Base-by-base conservation (phyloP, 2,113 vertebrate genomes). In the Pseudorhombus dupliciocellatus region DNA sequence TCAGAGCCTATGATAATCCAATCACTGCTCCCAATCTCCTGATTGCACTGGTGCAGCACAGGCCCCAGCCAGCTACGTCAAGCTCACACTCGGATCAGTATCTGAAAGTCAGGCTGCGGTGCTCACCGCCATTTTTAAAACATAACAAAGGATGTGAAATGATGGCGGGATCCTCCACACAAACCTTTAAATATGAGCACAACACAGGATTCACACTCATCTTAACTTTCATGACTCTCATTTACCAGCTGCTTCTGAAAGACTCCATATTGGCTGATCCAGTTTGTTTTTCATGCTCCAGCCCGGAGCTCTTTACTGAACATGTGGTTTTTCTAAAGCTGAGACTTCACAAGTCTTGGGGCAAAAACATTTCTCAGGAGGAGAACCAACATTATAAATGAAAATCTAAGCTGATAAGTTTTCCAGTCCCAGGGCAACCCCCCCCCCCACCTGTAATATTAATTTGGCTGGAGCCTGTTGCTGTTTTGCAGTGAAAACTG, bases 1-100 rank as follows among this genome's bases (percentile, higher is more conserved):
- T 81, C 65, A 70, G 57, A 42, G 48, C 11, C 31, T 62, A 30
- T 56, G 64, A 84, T 83, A 87, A 87, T 91, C 81, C 75, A 83
- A 79, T 88, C 74, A 77, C 44, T 61, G 9, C 53, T 60, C 59
- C 69, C 83, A 71, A 87, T 88, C 64, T 83, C 60, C 80, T 81
- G 80, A 83, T 79, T 84, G 65, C 70, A 56, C 30, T 5, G 24
- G 46, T 79, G 74, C 67, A 71, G 78, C 51, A 70, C 52, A 52
- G 46, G 25, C 61, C 40, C 37, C 28, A 56, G 48, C 51, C 28
- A 37, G 52, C 22, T 34, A 42, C 26, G 6, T 68, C 37, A 58
- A 16, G 4, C 28, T 58, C 20, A 10, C 28, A 44, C 51, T 72
- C 5, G 1, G 40, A 70, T 73, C 50, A 37, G 21, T 48, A 66